Conservation (phyloP, 1,140 invertebrate genomes). For the Mylabris phalerata region DNA sequence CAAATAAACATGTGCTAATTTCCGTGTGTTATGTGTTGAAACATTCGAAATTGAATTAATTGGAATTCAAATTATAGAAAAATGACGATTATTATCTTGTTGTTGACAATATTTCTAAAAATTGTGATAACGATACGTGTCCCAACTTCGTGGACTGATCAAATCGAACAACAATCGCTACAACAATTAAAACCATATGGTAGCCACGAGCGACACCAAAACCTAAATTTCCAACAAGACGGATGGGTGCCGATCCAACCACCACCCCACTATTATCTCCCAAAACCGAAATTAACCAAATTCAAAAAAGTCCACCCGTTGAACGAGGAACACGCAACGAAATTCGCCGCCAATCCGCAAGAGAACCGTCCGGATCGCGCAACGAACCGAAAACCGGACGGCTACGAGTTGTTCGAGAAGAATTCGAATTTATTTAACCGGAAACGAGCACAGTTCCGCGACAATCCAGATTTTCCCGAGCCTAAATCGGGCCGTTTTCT, state of each 20-base stretch:
- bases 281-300: slow-evolving; percentile 4
- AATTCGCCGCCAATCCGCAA: slow-evolving; percentile 32
- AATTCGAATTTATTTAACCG: slow-evolving; percentile 25
- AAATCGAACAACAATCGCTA: background rate
- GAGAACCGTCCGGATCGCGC: slow-evolving; percentile 14
- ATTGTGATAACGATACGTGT: background rate
- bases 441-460: slow-evolving; percentile 20
- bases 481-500: no score
- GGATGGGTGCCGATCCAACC: background rate
- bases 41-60: no score
- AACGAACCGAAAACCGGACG: slow-evolving; percentile 27
- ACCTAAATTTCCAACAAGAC: background rate
- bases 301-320: slow-evolving; percentile 4
- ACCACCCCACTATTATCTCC: background rate
- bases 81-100: no score
- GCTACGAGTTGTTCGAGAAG: slow-evolving; percentile 31
- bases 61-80: no score
- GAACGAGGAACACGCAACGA: slow-evolving; percentile 2
- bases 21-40: no score
- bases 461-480: background rate
- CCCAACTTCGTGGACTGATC: background rate
- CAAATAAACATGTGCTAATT: no score
- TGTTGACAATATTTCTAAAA: no score
- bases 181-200: background rate
- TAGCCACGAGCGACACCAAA: background rate